Conservation (phyloP, 1,140 invertebrate genomes). For the Rhopalosiphum maidis region DNA sequence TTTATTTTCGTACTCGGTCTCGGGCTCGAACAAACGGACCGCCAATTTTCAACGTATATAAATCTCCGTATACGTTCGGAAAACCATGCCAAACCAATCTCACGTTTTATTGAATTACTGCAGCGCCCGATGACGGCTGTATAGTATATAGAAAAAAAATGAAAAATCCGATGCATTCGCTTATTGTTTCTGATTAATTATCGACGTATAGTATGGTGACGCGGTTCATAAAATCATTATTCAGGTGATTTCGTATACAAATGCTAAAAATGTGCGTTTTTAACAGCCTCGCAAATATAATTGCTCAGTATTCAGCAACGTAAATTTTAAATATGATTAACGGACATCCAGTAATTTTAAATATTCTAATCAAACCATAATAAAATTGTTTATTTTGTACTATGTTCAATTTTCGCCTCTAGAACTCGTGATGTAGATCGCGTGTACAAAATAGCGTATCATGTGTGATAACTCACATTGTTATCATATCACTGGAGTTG, state of each 20-base stretch:
- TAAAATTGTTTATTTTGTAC: not conserved
- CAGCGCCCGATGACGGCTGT: not conserved
- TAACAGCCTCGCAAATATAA: no score
- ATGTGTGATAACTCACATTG: not conserved
- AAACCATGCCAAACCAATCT: not conserved
- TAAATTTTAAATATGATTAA: no score
- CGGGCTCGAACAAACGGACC: conserved; percentile 24
- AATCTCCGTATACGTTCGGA: not conserved
- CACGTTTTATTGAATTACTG: not conserved
- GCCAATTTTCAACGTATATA: conserved; percentile 8
- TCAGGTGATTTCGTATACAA: no score
- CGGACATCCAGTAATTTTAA: no score
- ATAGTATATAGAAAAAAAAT: not conserved
- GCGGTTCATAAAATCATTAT: no score
- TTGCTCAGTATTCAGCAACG: no score
- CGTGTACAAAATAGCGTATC: no score
- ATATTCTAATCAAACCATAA: no score
- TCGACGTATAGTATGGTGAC: not conserved
- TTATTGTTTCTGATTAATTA: no score
- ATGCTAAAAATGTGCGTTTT: no score
- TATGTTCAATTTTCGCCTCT: not conserved
- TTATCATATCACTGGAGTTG: no score
- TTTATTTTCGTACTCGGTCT: conserved; percentile 37
- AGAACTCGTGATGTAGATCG: not conserved
- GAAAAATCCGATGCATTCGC: not conserved